phyloP scores from a whole-genome alignment of 92 coral and sea anemone genomes.

The Palythoa heliodiscus region DNA sequence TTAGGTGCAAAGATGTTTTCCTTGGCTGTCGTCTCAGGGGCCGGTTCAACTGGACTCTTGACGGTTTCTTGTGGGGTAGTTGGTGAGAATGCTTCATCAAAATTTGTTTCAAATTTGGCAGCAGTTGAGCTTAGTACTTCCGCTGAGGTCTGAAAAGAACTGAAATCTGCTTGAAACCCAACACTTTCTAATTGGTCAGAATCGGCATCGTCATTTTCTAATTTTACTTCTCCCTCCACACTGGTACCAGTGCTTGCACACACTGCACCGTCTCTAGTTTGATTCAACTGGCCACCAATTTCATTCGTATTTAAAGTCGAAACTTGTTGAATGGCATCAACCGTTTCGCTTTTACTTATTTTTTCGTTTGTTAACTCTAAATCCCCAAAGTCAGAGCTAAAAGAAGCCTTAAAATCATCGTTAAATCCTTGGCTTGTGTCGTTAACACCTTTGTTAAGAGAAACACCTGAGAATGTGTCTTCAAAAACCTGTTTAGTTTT shows the following conservation, averaged over 20 bases:
- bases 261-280: neutral
- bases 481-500: neutral
- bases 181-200: neutral
- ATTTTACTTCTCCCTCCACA: neutral
- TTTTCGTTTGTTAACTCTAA: neutral
- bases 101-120: neutral
- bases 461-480: neutral
- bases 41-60: neutral
- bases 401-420: neutral
- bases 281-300: neutral
- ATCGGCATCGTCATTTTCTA: neutral
- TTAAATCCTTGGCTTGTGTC: neutral
- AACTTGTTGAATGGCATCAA: neutral
- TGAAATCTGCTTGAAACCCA: constrained; percentile 15
- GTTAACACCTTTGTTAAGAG: neutral
- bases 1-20: neutral
- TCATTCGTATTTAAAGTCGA: neutral
- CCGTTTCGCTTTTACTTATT: neutral
- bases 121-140: neutral
- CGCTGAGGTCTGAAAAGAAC: constrained; percentile 5
- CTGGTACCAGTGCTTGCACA: neutral
- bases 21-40: neutral
- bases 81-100: constrained; percentile 25
- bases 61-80: neutral
- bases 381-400: neutral